Percentiles rank a stretch among this genome's conserved stretches.
phyloP scores from a whole-genome alignment of 2,888 invertebrate species.

The Frankliniella intonsa region DNA sequence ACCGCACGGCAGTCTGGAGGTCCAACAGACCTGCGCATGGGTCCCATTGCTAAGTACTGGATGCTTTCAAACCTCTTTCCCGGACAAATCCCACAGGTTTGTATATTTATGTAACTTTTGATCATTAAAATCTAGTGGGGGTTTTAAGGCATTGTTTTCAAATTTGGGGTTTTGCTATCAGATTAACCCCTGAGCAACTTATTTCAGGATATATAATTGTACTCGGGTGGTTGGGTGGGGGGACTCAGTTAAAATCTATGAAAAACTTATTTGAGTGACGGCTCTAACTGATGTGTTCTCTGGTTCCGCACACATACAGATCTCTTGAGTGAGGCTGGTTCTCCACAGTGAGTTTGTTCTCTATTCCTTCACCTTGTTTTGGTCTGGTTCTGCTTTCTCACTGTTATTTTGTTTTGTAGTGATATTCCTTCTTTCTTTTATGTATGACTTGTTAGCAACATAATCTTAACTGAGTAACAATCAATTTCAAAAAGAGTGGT shows the following conservation, averaged over 20 bases:
- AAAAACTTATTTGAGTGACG: neutral
- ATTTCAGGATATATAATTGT: neutral
- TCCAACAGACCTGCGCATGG: conserved; percentile 20
- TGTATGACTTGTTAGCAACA: neutral
- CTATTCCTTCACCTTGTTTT: neutral
- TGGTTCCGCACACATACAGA: neutral
- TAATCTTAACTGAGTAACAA: neutral
- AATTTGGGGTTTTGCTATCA: neutral
- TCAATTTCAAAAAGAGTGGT: neutral
- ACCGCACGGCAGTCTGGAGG: neutral
- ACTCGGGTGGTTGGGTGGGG: neutral
- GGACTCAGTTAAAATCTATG: neutral
- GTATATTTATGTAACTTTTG: neutral
- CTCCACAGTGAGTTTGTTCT: conserved; percentile 17
- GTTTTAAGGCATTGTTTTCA: conserved; percentile 38
- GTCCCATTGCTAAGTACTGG: conserved; percentile 72
- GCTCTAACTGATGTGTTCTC: neutral
- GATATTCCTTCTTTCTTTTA: neutral
- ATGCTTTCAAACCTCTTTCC: conserved; percentile 77
- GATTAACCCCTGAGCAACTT: no score
- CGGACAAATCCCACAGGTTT: conserved; percentile 67
- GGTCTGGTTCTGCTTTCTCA: neutral
- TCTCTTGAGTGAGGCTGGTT: conserved; percentile 17
- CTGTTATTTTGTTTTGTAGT: neutral
- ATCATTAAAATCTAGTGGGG: neutral